These are phyloP conservation scores for Nibea albiflora DNA, from an alignment of 2,113 vertebrate species.

Conservation along the genomic window DNA sequence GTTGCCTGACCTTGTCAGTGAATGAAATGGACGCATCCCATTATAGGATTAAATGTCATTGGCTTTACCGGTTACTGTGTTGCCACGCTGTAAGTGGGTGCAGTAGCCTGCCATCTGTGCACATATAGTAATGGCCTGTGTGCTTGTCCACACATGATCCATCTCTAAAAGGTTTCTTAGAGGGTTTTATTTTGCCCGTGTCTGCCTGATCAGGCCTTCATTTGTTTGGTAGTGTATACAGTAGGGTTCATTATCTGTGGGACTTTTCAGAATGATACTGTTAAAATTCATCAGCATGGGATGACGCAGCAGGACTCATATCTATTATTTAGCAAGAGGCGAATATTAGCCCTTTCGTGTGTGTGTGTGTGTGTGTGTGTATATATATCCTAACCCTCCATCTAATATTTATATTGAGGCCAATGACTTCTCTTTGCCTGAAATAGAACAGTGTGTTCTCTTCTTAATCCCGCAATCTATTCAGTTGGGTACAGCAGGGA, in stretches of 20 bases:
- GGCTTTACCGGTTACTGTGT: constrained; percentile 60
- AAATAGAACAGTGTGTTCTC: constrained; percentile 33
- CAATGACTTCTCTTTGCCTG: constrained; percentile 14
- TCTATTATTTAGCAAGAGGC: constrained; percentile 36
- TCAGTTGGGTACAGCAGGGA: neutral
- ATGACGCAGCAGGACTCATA: neutral
- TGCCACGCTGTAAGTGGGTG: constrained; percentile 32
- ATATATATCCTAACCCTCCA: constrained; percentile 25
- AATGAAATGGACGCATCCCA: constrained; percentile 71
- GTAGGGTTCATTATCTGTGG: neutral
- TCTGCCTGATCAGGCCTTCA: neutral
- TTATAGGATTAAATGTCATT: constrained; percentile 78
- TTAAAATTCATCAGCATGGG: neutral
- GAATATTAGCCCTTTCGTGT: constrained; percentile 23
- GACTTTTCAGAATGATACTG: neutral
- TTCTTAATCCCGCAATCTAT: constrained; percentile 2
- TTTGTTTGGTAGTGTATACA: neutral
- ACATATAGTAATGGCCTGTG: constrained; percentile 5
- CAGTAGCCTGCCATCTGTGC: constrained; percentile 47
- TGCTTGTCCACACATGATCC: constrained; percentile 18
- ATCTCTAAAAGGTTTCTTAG: constrained; percentile 24
- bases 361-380: constrained; percentile 43
- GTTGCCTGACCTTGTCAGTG: constrained; percentile 64
- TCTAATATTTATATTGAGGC: constrained; percentile 45
- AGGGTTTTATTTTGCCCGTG: neutral